Conservation (phyloP, 64 coral and sea anemone species). For the Montipora cactus region DNA sequence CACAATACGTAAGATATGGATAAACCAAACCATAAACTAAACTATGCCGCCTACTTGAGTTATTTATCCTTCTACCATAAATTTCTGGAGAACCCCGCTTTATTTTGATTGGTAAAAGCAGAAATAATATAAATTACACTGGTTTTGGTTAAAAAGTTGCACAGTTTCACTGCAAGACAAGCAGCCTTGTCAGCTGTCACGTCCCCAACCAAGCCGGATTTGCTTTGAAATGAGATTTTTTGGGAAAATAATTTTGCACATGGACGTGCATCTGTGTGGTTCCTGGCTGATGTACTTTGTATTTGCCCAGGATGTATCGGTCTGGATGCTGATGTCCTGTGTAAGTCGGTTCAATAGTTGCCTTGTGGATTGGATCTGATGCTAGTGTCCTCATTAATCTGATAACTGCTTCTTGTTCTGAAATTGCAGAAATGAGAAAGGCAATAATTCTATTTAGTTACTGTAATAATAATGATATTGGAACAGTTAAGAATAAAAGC, state of each 20-base stretch:
- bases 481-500: too few relatives aligned
- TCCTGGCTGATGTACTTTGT: conserved; percentile 6
- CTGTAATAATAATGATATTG: too few relatives aligned
- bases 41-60: too few relatives aligned
- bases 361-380: conserved; percentile 80
- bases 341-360: conserved; percentile 76
- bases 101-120: too few relatives aligned
- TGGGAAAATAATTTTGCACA: conserved; percentile 43
- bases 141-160: too few relatives aligned
- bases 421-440: background rate
- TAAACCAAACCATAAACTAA: too few relatives aligned
- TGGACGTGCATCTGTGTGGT: background rate
- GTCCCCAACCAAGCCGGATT: conserved; percentile 59
- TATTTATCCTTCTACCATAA: too few relatives aligned
- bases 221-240: conserved; percentile 74
- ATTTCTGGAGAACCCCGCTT: too few relatives aligned
- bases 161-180: too few relatives aligned
- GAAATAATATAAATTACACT: background rate
- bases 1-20: too few relatives aligned
- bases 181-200: background rate
- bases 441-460: background rate
- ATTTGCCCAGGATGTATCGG: conserved; percentile 81
- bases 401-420: conserved; percentile 86
- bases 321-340: conserved; percentile 84
- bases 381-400: conserved; percentile 82